These are phyloP conservation scores for Luscinia megarhynchos DNA, from an alignment of 2,797 vertebrate genomes.

Conservation along the genomic window DNA sequence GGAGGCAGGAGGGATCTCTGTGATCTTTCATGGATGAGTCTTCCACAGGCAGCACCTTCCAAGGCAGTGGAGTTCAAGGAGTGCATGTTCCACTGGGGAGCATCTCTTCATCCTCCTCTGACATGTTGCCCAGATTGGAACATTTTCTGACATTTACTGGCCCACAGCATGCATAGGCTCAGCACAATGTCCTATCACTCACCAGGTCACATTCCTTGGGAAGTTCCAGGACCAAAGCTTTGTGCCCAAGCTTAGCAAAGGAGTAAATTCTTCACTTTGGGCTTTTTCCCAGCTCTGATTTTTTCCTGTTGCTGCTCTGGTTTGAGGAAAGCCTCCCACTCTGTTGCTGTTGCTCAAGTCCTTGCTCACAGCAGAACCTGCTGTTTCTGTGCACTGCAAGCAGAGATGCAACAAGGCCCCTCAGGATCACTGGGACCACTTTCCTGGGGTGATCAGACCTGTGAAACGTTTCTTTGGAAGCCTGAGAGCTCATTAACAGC, in stretches of 20 bases:
- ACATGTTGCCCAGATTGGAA: not conserved
- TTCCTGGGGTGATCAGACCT: not conserved
- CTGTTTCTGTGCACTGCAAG: not conserved
- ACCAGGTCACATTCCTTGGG: constrained; percentile 86
- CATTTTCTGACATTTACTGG: not conserved
- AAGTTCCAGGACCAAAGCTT: constrained; percentile 65
- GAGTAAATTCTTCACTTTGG: not conserved
- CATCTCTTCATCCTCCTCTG: not conserved
- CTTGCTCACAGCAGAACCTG: not conserved
- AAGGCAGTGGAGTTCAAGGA: too few relatives aligned
- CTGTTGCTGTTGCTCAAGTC: not conserved
- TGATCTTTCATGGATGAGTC: not conserved
- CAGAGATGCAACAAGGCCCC: rapidly evolving
- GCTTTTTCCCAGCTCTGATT: not conserved
- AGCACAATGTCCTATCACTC: not conserved
- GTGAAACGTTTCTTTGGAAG: not conserved
- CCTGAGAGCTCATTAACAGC: not conserved
- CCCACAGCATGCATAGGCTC: not conserved
- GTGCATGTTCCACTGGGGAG: rapidly evolving
- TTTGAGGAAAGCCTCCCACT: not conserved
- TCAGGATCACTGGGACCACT: not conserved
- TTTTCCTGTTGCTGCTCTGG: not conserved
- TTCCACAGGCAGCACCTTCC: not conserved
- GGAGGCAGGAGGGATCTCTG: not conserved
- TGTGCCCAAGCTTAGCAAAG: not conserved